phyloP scores from a whole-genome alignment of 2,113 vertebrate genomes.

The Pterophyllum scalare region DNA sequence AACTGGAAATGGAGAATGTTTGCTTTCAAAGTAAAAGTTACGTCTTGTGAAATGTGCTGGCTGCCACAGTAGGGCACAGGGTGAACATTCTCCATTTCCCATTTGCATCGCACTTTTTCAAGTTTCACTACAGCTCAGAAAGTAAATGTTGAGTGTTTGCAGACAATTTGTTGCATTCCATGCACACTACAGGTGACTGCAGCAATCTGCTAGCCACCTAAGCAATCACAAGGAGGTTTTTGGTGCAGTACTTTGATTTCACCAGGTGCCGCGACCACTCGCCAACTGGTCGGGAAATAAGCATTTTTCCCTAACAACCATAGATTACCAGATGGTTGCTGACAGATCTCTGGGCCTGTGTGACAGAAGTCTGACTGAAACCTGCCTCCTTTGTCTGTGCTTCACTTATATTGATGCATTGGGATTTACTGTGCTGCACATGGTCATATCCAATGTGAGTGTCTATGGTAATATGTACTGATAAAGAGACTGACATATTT shows the following conservation, averaged over 20 bases:
- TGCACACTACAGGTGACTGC: accelerated
- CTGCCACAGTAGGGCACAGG: not conserved
- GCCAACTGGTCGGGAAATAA: not conserved
- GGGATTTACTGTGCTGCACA: not conserved
- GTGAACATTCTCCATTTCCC: not conserved
- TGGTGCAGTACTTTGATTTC: not conserved
- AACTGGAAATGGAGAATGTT: not conserved
- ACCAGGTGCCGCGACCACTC: not conserved
- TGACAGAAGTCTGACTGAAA: not conserved
- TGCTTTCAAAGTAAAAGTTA: not conserved
- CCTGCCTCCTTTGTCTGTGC: not conserved
- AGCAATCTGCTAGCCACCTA: not conserved
- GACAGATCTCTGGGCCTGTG: not conserved
- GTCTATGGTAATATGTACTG: not conserved
- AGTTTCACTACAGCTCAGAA: not conserved
- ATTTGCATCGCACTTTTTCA: not conserved
- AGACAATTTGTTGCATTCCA: not conserved
- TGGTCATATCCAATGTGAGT: not conserved
- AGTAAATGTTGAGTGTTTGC: not conserved
- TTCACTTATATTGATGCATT: not conserved
- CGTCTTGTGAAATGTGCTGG: not conserved
- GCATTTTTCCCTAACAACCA: not conserved
- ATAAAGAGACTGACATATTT: not conserved
- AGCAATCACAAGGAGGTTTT: not conserved
- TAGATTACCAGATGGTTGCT: not conserved